phyloP scores from a whole-genome alignment of 1,140 invertebrate genomes.

The Drosophila cardini region DNA sequence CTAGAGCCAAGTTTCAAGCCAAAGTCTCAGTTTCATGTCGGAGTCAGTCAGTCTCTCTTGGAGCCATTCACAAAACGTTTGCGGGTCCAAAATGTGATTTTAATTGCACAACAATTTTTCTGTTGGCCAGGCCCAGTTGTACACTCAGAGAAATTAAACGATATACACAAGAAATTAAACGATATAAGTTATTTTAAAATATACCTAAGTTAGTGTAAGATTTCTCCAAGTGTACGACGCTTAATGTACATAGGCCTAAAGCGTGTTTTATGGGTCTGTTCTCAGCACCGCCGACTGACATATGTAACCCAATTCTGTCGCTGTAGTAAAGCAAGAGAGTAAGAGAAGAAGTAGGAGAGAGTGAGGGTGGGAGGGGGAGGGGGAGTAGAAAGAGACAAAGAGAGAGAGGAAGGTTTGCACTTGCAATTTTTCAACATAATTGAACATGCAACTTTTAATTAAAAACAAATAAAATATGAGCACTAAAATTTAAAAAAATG shows the following conservation, averaged over 20 bases:
- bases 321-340: conserved; percentile 6
- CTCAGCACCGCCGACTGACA: conserved; percentile 49
- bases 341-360: background rate
- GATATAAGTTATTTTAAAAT: too few species aligned
- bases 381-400: background rate
- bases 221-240: too few species aligned
- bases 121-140: conserved; percentile 61
- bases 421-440: conserved; percentile 70
- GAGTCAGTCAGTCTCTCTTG: conserved; percentile 37
- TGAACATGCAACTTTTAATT: conserved; percentile 69
- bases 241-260: conserved; percentile 48
- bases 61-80: conserved; percentile 62
- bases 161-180: too few species aligned
- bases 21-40: conserved; percentile 3
- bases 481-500: background rate
- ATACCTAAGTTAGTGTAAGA: too few species aligned
- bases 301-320: conserved; percentile 80
- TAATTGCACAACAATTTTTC: conserved; percentile 78
- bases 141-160: too few species aligned
- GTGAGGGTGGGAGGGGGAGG: conserved; percentile 1
- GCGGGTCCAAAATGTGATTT: conserved; percentile 66
- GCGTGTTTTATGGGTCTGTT: conserved; percentile 56
- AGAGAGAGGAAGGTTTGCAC: conserved; percentile 45
- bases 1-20: background rate
- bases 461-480: conserved; percentile 58